Base-by-base conservation (phyloP, 2,888 invertebrate species). In the Strigamia crassipes region DNA sequence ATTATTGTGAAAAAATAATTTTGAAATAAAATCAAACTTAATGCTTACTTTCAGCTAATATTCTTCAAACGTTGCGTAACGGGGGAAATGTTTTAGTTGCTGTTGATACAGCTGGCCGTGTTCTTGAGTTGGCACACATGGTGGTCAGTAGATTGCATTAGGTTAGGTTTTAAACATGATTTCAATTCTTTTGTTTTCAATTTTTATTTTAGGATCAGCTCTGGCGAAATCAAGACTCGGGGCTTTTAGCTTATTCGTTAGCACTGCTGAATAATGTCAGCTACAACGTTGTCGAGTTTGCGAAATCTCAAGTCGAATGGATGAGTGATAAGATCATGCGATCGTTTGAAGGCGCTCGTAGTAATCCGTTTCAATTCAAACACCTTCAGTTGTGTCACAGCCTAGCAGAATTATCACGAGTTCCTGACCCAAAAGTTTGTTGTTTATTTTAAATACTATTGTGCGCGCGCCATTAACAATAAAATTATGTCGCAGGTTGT, bases 231-330 rank as follows among this genome's bases (percentile, higher is more conserved):
- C 95, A 95, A 87, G 98, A 98, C 87, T 97, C 98, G 0, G 99
- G 99, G 0, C 90, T 99, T 4, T 92, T 96, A 83, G 95, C 97
- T 0, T 99, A 99, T 88, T 96, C 97, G 0, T 89, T 99, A 80
- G 96, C 97, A 0, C 90, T 99, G 82, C 90, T 99, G 1, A 99
- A 96, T 85, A 97, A 99, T 87, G 97, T 99, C 83, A 96, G 97
- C 87, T 99, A 97, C 86, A 99, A 99, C 87, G 99, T 99, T 0
- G 95, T 99, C 1, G 99, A 99, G 88, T 99, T 99, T 89, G 99
- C 99, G 1, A 99, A 99, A 88, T 97, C 97, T 0, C 97, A 94
- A 90, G 97, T 99, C 85, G 99, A 99, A 89, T 99, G 99, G 99
- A 99, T 99, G 99, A 97, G 97, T 87, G 99, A 99, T 87, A 99